Conservation (phyloP, 64 coral and sea anemone genomes). For the Pocillopora damicornis region DNA sequence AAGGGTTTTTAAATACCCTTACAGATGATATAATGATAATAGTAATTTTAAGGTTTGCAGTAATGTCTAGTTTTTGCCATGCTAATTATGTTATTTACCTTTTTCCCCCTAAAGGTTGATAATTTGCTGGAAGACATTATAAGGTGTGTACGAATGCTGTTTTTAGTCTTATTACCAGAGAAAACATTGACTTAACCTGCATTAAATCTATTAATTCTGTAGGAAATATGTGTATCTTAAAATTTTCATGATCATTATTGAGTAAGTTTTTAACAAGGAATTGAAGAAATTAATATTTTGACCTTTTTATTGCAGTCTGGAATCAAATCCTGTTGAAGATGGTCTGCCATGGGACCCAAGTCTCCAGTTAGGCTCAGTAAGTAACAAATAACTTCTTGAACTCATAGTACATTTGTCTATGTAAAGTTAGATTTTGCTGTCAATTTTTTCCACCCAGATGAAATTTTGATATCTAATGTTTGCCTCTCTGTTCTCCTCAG, state of each 20-base stretch:
- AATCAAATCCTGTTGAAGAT: conserved; percentile 53
- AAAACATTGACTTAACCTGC: neutral
- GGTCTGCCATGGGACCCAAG: conserved; percentile 33
- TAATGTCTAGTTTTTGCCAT: neutral
- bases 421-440: neutral
- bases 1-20: no score
- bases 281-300: neutral
- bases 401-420: neutral
- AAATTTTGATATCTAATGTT: neutral
- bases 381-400: neutral
- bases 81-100: neutral
- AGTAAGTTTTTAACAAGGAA: neutral
- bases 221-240: neutral
- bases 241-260: neutral
- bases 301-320: conserved; percentile 35
- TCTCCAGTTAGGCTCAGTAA: conserved; percentile 23
- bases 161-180: neutral
- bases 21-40: no score
- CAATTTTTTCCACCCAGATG: neutral
- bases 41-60: neutral
- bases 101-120: conserved; percentile 60
- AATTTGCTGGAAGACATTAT: conserved; percentile 94
- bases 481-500: neutral
- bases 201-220: neutral
- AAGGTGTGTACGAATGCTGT: conserved; percentile 26